These are phyloP conservation scores for Argentina silus DNA, from an alignment of 2,797 vertebrate species.

Conservation along the genomic window DNA sequence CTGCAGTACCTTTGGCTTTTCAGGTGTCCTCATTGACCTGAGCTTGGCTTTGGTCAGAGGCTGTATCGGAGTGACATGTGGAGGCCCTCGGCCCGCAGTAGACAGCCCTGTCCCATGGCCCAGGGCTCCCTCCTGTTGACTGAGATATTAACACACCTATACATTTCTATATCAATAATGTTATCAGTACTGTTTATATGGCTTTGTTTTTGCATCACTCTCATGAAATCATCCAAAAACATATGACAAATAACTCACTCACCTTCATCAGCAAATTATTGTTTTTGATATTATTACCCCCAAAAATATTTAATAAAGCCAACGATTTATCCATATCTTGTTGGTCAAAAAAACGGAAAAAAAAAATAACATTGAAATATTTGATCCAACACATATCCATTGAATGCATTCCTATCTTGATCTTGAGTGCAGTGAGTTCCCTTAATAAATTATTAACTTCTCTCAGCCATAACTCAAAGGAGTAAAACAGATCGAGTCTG, in stretches of 20 bases:
- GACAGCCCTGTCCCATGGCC: conserved; percentile 43
- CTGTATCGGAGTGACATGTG: conserved; percentile 39
- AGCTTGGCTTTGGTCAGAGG: conserved; percentile 38
- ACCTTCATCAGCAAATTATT: too few species aligned
- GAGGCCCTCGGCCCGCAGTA: conserved; percentile 47
- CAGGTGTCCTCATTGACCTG: conserved; percentile 33
- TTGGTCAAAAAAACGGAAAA: conserved; percentile 36
- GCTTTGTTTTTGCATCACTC: too few species aligned
- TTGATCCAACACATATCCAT: conserved; percentile 64
- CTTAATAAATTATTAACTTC: conserved; percentile 77
- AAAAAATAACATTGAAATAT: conserved; percentile 58
- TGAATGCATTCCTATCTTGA: conserved; percentile 15
- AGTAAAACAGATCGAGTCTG: conserved; percentile 43
- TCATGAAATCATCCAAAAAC: too few species aligned
- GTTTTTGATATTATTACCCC: too few species aligned
- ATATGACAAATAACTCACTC: too few species aligned
- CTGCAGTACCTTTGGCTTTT: conserved; percentile 53
- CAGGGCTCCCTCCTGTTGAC: conserved; percentile 63
- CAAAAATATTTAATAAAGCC: too few species aligned
- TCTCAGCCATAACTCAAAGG: conserved; percentile 62
- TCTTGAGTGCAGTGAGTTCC: conserved; percentile 24
- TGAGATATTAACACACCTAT: conserved; percentile 43
- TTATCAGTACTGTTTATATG: too few species aligned
- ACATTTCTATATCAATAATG: neutral
- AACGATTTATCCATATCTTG: neutral